phyloP scores from a whole-genome alignment of 1,140 invertebrate species.

The Drosophila micromelanica region DNA sequence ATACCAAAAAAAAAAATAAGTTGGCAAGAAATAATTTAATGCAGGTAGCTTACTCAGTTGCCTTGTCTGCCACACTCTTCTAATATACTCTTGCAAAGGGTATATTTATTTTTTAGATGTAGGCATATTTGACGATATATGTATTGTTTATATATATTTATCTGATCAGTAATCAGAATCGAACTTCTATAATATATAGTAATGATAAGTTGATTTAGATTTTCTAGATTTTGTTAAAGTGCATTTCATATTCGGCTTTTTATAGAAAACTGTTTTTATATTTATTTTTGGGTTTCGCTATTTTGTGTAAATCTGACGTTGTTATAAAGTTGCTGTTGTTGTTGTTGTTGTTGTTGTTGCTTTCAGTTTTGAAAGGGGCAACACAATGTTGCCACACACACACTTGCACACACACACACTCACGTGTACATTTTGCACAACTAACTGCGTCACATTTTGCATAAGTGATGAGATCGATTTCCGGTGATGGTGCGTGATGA shows the following conservation, averaged over 20 bases:
- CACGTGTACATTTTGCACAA: constrained; percentile 70
- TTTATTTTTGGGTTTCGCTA: not conserved
- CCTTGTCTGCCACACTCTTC: not conserved
- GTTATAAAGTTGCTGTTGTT: constrained; percentile 35
- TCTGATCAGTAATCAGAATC: not conserved
- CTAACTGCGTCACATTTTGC: constrained; percentile 82
- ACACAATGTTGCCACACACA: constrained; percentile 28
- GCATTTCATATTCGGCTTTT: not conserved
- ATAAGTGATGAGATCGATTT: constrained; percentile 83
- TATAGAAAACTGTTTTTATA: not conserved
- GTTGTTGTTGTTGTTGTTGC: constrained; percentile 6
- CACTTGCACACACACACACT: constrained; percentile 14
- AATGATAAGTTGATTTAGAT: too few relatives aligned
- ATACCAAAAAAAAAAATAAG: not conserved
- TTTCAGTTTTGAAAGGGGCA: constrained; percentile 19
- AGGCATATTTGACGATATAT: too few relatives aligned
- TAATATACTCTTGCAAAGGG: not conserved
- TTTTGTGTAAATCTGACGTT: constrained; percentile 40
- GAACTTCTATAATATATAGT: too few relatives aligned
- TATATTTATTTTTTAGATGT: not conserved
- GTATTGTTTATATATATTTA: too few relatives aligned
- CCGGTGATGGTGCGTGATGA: constrained; percentile 72
- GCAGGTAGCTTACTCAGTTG: constrained; percentile 1
- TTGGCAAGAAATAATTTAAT: not conserved
- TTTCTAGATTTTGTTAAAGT: not conserved